Evolutionary conservation across 2,888 invertebrate genomes (phyloP), one percentile per base, ranked within the genome.

Genomic region (Orchesella flavescens): DNA sequence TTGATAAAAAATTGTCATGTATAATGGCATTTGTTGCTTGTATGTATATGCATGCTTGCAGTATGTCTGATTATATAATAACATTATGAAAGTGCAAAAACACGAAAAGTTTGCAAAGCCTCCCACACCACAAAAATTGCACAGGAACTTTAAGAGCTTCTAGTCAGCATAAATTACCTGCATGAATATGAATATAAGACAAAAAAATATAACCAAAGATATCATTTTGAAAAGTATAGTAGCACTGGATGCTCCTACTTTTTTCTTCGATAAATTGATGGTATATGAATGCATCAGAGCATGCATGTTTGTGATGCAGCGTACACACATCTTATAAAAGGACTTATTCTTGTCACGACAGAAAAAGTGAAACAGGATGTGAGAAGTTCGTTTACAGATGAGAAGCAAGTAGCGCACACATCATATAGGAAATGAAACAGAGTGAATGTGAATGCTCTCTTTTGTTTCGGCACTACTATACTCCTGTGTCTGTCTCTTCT

Each of bases 321-420:
- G 34, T 34, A 59, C 59, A 59, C n/a, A 49, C 17, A 34, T 43
- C n/a, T 55, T 13, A 34, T 19, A 17, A 12, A 63, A 76, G 17
- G 61, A 55, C 43, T 61, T 77, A 78, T 71, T 78, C 78, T 63
- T 71, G 71, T 78, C 49, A 78, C 78, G 69, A 23, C 55, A 59
- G 63, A 63, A 78, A 68, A 78, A 69, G 5, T 23, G 53, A 65
- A 72, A 79, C 72, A 72, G 66, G 79, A 79, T 72, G 72, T 79
- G 53, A 24, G 49, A 44, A 79, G 55, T 69, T 69, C 49, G 57
- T 68, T 34, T 76, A n/a, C 57, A 68, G 34, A 76, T 57, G 23
- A 66, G 10, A 19, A 59, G 19, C 43, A 21, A 59, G 68, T 34
- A 76, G 63, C 68, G 43, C 66, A 66, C 66, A 66, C 12, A 7